These are phyloP conservation scores for Passer montanus DNA, from an alignment of 2,113 vertebrate species.

Conservation along the genomic window DNA sequence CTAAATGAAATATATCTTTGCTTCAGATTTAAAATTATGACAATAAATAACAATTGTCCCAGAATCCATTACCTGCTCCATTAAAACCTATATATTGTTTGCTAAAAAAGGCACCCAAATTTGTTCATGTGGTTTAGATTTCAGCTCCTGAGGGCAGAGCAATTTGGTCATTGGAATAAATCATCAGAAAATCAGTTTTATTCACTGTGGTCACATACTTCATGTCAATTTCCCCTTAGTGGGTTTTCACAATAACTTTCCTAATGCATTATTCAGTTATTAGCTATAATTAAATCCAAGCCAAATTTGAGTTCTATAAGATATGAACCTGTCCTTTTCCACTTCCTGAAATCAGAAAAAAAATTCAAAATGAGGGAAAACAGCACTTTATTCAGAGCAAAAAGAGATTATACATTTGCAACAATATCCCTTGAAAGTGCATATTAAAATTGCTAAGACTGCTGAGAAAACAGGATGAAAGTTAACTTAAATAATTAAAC, in stretches of 20 bases:
- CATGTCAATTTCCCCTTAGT: background rate
- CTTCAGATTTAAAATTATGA: background rate
- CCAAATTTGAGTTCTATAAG: background rate
- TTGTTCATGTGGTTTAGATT: background rate
- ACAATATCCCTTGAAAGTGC: background rate
- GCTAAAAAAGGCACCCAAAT: background rate
- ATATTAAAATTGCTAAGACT: background rate
- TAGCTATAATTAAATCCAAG: background rate
- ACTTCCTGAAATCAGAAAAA: background rate
- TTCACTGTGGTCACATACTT: background rate
- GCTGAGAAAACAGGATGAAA: background rate
- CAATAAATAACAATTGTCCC: background rate
- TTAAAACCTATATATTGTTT: background rate
- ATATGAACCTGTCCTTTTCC: background rate
- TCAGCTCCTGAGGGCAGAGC: background rate
- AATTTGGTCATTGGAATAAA: background rate
- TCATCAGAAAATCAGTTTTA: background rate
- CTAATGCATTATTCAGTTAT: background rate
- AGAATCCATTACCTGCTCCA: background rate
- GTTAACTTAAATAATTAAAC: slow-evolving; percentile 42
- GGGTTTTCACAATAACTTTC: background rate
- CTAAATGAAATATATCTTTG: background rate
- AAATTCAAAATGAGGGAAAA: background rate
- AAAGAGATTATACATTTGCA: background rate
- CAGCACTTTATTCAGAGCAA: background rate